A percentile compares a stretch with the other conserved stretches of the same genome.
Conservation (phyloP, 2,888 invertebrate species). For the Ennomos quercinarius region DNA sequence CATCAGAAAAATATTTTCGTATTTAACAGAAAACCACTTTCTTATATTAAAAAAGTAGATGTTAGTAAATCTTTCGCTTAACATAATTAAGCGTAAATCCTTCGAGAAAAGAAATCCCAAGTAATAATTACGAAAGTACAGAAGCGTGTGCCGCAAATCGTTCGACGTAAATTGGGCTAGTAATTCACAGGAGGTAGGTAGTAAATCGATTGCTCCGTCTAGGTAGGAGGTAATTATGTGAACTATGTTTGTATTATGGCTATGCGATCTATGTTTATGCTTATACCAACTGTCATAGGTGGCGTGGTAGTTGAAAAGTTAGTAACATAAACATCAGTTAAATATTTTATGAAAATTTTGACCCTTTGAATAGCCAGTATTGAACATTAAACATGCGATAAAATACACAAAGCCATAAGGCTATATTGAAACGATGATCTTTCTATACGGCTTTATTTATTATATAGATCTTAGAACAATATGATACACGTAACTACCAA, state of each 20-base stretch:
- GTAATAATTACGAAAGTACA: constrained; percentile 38
- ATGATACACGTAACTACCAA: too few species aligned
- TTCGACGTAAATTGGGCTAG: constrained; percentile 46
- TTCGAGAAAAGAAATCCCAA: constrained; percentile 34
- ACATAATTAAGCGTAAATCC: constrained; percentile 30
- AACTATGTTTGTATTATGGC: constrained; percentile 30
- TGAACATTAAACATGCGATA: too few species aligned
- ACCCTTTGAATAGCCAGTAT: too few species aligned
- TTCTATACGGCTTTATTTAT: too few species aligned
- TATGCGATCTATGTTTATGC: constrained; percentile 5
- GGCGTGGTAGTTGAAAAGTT: not conserved
- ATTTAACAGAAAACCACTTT: constrained; percentile 16
- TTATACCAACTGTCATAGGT: not conserved
- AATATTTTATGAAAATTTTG: too few species aligned
- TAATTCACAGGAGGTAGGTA: constrained; percentile 50
- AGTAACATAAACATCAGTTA: too few species aligned
- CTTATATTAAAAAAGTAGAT: constrained; percentile 17
- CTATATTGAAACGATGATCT: too few species aligned
- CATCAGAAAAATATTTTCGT: too few species aligned
- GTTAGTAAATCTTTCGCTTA: constrained; percentile 25
- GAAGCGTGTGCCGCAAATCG: constrained; percentile 41
- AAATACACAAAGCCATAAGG: too few species aligned
- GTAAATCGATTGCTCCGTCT: constrained; percentile 49
- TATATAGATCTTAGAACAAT: too few species aligned
- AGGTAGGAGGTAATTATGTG: constrained; percentile 44